Evolutionary conservation across 2,888 invertebrate species (phyloP).

Genomic region (Xylota segnis): DNA sequence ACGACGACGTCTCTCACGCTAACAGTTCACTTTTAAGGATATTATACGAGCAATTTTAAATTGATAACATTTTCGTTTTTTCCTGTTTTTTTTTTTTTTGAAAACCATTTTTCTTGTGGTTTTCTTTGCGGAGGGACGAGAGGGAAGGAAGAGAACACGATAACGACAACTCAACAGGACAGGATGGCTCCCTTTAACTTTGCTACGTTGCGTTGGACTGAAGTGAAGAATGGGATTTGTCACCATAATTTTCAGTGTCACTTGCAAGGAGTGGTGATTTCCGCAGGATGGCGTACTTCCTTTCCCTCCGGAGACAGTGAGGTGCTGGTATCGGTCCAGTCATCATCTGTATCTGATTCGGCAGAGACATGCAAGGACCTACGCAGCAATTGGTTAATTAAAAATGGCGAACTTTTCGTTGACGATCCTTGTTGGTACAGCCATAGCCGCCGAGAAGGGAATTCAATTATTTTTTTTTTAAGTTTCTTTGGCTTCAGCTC

Average conservation of each 20-base stretch:
- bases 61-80: conserved; percentile 68
- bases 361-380: neutral
- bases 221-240: conserved; percentile 55
- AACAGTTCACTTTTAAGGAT: conserved; percentile 69
- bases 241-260: conserved; percentile 51
- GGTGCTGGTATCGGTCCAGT: conserved; percentile 16
- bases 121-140: neutral
- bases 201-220: neutral
- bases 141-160: conserved; percentile 25
- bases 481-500: neutral
- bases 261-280: conserved; percentile 40
- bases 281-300: conserved; percentile 18
- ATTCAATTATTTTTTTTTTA: neutral
- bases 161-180: conserved; percentile 58
- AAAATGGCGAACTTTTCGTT: neutral
- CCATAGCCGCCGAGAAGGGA: neutral
- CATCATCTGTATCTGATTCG: neutral
- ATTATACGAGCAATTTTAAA: conserved; percentile 72
- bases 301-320: neutral
- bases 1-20: conserved; percentile 28
- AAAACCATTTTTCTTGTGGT: conserved; percentile 41
- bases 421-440: neutral
- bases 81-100: neutral
- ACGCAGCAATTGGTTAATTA: conserved; percentile 42
- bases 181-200: neutral